These are phyloP conservation scores for Syrista parreyssii DNA, from an alignment of 2,888 invertebrate genomes.

Conservation along the genomic window DNA sequence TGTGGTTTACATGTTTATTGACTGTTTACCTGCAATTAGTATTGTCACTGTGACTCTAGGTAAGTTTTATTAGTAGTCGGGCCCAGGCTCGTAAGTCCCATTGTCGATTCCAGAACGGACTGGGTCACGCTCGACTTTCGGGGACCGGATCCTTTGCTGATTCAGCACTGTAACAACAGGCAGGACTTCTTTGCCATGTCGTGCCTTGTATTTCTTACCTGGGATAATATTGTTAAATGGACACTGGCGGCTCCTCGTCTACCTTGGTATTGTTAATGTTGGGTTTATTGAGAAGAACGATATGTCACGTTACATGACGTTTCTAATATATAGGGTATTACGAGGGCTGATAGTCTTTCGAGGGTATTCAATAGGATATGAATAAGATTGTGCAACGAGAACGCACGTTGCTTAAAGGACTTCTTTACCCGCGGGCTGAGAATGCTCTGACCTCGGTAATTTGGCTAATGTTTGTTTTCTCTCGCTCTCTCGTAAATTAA, in stretches of 20 bases:
- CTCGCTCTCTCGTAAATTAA: not conserved
- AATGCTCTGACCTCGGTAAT: slow-evolving; percentile 2
- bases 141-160: not conserved
- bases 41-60: not conserved
- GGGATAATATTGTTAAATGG: not conserved
- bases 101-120: not conserved
- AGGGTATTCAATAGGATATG: not conserved
- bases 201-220: not conserved
- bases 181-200: not conserved
- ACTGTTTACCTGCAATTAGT: not conserved
- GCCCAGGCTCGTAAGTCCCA: not conserved
- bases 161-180: not conserved
- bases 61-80: not conserved
- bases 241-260: not conserved
- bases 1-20: not conserved
- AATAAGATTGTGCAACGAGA: slow-evolving; percentile 1
- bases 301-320: not conserved
- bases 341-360: not conserved
- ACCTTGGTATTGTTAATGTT: not conserved
- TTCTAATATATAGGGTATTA: not conserved
- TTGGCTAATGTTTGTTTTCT: slow-evolving; percentile 5
- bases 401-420: slow-evolving; percentile 1
- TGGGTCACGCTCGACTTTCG: not conserved
- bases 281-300: not conserved
- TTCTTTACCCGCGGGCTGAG: not conserved